Evolutionary conservation across 2,888 invertebrate genomes (phyloP).

Genomic region (Ferdinandea cuprea): DNA sequence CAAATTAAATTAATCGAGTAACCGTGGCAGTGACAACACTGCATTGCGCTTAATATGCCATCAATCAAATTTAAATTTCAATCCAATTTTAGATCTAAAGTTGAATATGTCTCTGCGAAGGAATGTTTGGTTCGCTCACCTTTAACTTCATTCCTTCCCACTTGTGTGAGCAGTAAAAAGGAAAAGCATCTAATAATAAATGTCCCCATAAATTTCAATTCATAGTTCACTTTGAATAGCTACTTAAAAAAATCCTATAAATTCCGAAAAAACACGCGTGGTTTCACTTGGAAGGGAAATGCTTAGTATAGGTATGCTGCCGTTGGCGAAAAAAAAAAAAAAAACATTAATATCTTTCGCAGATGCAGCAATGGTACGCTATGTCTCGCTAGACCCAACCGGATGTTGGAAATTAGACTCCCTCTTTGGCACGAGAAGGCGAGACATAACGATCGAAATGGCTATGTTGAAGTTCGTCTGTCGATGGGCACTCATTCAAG

Average conservation of each 20-base stretch:
- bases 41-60: slow-evolving; percentile 62
- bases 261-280: slow-evolving; percentile 47
- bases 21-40: slow-evolving; percentile 65
- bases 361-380: slow-evolving; percentile 60
- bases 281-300: slow-evolving; percentile 1
- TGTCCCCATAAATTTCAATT: slow-evolving; percentile 65
- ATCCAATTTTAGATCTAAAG: slow-evolving; percentile 53
- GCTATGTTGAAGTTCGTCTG: slow-evolving; percentile 65
- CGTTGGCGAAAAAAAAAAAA: slow-evolving; percentile 19
- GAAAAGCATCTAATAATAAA: slow-evolving; percentile 65
- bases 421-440: slow-evolving; percentile 18
- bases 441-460: slow-evolving; percentile 49
- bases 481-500: slow-evolving; percentile 72
- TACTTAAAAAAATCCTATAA: slow-evolving; percentile 42
- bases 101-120: slow-evolving; percentile 30
- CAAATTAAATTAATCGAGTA: slow-evolving; percentile 48
- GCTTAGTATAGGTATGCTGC: background rate
- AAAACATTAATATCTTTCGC: slow-evolving; percentile 27
- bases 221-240: slow-evolving; percentile 45
- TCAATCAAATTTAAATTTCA: slow-evolving; percentile 62
- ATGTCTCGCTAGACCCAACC: slow-evolving; percentile 58
- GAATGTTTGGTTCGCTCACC: slow-evolving; percentile 45
- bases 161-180: slow-evolving; percentile 10
- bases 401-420: slow-evolving; percentile 69
- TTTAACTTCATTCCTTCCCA: slow-evolving; percentile 29